Conservation (phyloP, 2,113 vertebrate species). For the Amblyopsis rosae region DNA sequence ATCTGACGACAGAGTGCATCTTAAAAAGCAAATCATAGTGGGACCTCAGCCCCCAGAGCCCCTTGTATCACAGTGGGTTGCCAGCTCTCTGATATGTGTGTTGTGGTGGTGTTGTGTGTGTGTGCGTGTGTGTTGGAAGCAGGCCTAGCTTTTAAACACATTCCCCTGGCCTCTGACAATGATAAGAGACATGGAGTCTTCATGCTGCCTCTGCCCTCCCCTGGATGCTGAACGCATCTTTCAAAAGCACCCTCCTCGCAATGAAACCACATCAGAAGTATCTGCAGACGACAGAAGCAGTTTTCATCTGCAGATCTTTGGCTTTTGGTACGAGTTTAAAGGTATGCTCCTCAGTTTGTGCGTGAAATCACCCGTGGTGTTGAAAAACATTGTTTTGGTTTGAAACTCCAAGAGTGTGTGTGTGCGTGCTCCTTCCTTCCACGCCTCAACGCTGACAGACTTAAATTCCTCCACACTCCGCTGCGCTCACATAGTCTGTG, state of each 20-base stretch:
- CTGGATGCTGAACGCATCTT: constrained; percentile 64
- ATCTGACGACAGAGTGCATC: constrained; percentile 48
- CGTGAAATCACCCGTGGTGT: too few species aligned
- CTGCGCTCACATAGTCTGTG: too few species aligned
- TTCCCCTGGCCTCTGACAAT: constrained; percentile 48
- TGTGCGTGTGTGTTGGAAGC: constrained; percentile 21
- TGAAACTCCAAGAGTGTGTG: too few species aligned
- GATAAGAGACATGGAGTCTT: constrained; percentile 61
- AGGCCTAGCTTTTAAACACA: constrained; percentile 57
- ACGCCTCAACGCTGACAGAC: background rate
- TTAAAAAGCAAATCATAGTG: constrained; percentile 40
- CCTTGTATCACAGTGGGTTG: constrained; percentile 43
- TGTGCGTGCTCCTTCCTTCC: constrained; percentile 43
- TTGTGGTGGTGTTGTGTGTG: constrained; percentile 36
- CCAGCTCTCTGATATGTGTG: constrained; percentile 26
- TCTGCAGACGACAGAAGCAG: too few species aligned
- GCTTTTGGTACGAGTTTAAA: too few species aligned
- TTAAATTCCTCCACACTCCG: too few species aligned
- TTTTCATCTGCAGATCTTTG: too few species aligned
- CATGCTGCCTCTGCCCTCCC: constrained; percentile 61
- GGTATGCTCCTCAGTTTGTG: too few species aligned
- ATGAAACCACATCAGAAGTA: too few species aligned
- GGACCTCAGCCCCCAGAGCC: constrained; percentile 32
- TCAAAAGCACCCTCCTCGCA: constrained; percentile 58
- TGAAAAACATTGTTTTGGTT: too few species aligned